phyloP scores from a whole-genome alignment of 2,888 invertebrate genomes.

The Cybosia mesomella region DNA sequence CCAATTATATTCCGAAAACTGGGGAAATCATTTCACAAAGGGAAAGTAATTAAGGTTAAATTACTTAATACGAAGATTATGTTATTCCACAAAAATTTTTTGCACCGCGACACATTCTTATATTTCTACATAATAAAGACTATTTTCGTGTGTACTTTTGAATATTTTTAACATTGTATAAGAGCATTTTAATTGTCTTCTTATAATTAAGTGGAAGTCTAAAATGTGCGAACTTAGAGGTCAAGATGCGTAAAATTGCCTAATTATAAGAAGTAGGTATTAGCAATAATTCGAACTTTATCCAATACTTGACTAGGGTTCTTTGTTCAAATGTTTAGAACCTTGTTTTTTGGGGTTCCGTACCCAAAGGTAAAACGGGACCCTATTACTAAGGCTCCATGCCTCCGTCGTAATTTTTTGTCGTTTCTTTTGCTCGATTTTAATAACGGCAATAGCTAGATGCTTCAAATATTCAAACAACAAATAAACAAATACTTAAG shows the following conservation, averaged over 20 bases:
- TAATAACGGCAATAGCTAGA: too few relatives aligned
- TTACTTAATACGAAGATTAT: slow-evolving; percentile 63
- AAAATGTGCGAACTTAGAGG: slow-evolving; percentile 62
- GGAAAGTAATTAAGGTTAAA: slow-evolving; percentile 56
- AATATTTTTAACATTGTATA: slow-evolving; percentile 30
- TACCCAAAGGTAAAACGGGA: too few relatives aligned
- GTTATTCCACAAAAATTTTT: slow-evolving; percentile 33
- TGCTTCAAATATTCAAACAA: too few relatives aligned
- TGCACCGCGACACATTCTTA: slow-evolving; percentile 37
- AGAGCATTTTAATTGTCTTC: slow-evolving; percentile 64
- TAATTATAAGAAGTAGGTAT: slow-evolving; percentile 70
- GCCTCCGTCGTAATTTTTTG: too few relatives aligned
- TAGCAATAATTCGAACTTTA: slow-evolving; percentile 62
- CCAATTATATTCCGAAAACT: slow-evolving; percentile 45
- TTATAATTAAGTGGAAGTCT: slow-evolving; percentile 69
- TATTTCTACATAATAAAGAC: slow-evolving; percentile 20
- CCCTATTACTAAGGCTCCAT: too few relatives aligned
- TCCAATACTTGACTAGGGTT: slow-evolving; percentile 40
- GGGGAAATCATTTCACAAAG: slow-evolving; percentile 57
- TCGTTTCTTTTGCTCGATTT: too few relatives aligned
- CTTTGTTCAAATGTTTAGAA: neutral
- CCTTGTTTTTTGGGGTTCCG: neutral
- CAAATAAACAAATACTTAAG: too few relatives aligned
- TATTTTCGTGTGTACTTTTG: slow-evolving; percentile 27
- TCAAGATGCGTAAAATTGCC: slow-evolving; percentile 70